Evolutionary conservation across 2,888 invertebrate species (phyloP), one percentile per base, ranked within the genome.

Genomic region (Dasysyrphus tricinctus): DNA sequence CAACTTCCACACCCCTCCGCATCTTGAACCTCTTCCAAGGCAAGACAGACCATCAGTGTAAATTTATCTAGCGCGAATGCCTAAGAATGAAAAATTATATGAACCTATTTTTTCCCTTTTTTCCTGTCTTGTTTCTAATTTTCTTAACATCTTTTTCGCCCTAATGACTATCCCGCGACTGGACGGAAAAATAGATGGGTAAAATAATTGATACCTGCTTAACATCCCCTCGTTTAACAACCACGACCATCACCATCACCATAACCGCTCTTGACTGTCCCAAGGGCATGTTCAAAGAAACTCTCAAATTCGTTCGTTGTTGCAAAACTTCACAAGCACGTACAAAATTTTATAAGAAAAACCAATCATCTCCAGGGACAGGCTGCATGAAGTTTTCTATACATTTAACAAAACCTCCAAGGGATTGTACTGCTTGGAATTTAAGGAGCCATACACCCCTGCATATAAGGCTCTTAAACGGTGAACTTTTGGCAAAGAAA

Each of bases 121-220:
- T 51, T 61, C 39, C 54, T 65, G 70, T 70, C 76, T 42, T 67
- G 69, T 72, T 44, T 39, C 32, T 65, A 51, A 51, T 70, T 72
- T 49, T 14, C 24, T 24, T 32, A 12, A 84, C 37, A 75, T 63
- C 44, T n/a, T 47, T 44, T 56, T 61, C 69, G 37, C 74, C 70
- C 47, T 80, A 80, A 85, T 80, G 77, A 77, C 77, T 73, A 69
- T 29, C 56, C 73, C 84, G 77, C 63, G 76, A 85, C 85, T 85
- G 67, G 76, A 70, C 67, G 44, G n/a, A 44, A 16, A 65, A 76
- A 76, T 67, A 74, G 77, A 77, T 85, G 73, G 61, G 61, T 77
- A 77, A 61, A 80, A 85, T 85, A 85, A 85, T 80, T 85, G 85
- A 80, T 76, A 65, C 67, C 76, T 29, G 39, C 75, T 57, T 65